Base-by-base conservation (phyloP, 2,797 vertebrate genomes). In the Alca torda region DNA sequence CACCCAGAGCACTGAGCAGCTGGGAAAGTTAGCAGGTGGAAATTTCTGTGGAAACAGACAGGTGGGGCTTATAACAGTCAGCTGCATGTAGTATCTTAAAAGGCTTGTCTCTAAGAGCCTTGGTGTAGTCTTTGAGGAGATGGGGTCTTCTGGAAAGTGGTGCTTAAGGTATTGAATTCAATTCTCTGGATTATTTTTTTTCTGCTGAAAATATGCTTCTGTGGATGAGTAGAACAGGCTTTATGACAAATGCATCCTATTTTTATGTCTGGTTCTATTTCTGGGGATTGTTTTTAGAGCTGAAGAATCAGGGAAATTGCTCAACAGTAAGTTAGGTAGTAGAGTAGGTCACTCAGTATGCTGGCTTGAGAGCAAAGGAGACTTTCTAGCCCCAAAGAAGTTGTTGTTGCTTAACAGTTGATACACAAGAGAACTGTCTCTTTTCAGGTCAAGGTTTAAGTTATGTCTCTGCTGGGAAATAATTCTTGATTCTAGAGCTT, bases 311-410 rank as follows among this genome's bases (percentile, higher is more conserved):
- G 57, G 11, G 43, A 20, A 60, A 3, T 31, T 37, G 16, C 28
- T 84, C 23, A 54, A 8, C 33, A 28, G 33, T 45, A 50, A 46
- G 41, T 43, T 16, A 37, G 45, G 31, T 31, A 41, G 50, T 31
- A 41, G 50, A 0, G 0, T 19, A 35, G 19, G 19, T 48, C 9
- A 7, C 12, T 46, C 7, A 2, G 18, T 14, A 1, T 28, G 30
- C 20, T 68, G 30, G 17, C 43, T 69, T 57, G 45, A 51, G 33
- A 63, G 56, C 43, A 56, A 54, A 37, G 56, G 31, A 53, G 39
- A 1, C 18, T 35, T 76, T 41, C 25, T 28, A 41, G 26, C 19
- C 51, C 45, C 17, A 15, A 2, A 54, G 39, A n/a, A n/a, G 23
- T 11, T 24, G 43, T 12, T 6, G 3, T 26, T 5, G 1, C 39